Base-by-base conservation (phyloP, 2,113 vertebrate species). In the Vireo altiloquus region DNA sequence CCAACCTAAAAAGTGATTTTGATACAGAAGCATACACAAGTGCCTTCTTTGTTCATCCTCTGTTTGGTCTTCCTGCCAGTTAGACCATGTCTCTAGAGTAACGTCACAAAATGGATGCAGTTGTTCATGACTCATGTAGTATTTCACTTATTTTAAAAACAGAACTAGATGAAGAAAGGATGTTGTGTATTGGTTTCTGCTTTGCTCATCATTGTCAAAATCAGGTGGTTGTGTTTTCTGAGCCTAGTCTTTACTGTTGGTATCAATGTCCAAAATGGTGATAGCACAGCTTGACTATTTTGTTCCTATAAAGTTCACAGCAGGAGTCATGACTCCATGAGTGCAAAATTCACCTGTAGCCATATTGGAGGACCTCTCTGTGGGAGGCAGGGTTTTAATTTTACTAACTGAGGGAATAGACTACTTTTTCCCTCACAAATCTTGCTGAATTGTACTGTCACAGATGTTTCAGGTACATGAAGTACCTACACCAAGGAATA, bases 101-200 rank as follows among this genome's bases (percentile, higher is more conserved):
- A 3, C 0, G 0, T 35, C 0, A 1, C 2, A 12, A 52, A 82
- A 64, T 65, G 8, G 47, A 27, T 81, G 11, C 19, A 5, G 3
- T n/a, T 39, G 18, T 23, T 92, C 6, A 2, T 74, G 42, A 77
- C 44, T 64, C 3, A 2, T 0, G 1, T 37, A 71, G 23, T 52
- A 24, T 33, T 87, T 74, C 22, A 47, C 44, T 72, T 78, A 21
- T 10, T 94, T 75, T 30, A 35, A 87, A 78, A 83, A 39, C 10
- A 10, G 13, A 71, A 75, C 22, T 66, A 30, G 12, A 8, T 79
- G 30, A 28, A 85, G 28, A n/a, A 84, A 14, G 13, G 53, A 27
- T 27, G 10, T 40, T 82, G 7, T 44, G 1, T 63, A 20, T 22
- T 37, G 18, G 39, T 28, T 90, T 82, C 68, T 89, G 27, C 56